Evolutionary conservation across 2,113 vertebrate species (phyloP), one percentile per base, ranked within the genome.

Genomic region (Oryzias curvinotus): DNA sequence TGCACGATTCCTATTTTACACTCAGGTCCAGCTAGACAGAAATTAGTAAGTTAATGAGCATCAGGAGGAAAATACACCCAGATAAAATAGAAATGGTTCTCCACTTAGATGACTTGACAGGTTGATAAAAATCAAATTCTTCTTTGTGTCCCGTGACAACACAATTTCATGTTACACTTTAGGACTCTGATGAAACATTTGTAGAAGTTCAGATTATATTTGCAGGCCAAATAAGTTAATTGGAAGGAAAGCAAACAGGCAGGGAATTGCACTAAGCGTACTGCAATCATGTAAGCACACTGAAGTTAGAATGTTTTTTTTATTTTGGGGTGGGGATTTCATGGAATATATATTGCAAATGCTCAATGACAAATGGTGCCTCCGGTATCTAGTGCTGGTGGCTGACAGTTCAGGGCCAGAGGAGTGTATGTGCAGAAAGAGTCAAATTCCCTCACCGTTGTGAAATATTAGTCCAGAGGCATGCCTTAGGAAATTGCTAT

Each of bases 391-490:
- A 49, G 41, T 50, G 44, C 14, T 19, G 14, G 7, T 45, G 55
- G 23, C 58, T 70, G 62, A 74, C 57, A 65, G 62, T 64, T 72
- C 65, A 83, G 69, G 79, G 77, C 72, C 64, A 57, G 23, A 26
- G 15, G 26, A 49, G 52, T 53, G 3, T 62, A 49, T 54, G 36
- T 75, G 49, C 45, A 62, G 50, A 36, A 66, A 60, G 47, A 78
- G 60, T 52, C 50, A 78, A 70, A 59, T 63, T 68, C 57, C 73
- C 72, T 67, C 52, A 62, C 54, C 5, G 1, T 56, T 44, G 54
- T 43, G 15, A 78, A 68, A 75, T 75, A 73, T 73, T 76, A 58
- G 65, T 78, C 55, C 68, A 52, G 67, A 78, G 62, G 65, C 67
- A 57, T 52, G 80, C 81, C 73, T 57, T 13, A 73, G 65, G 84